Base-by-base conservation (phyloP, 2,888 invertebrate species). In the Andrena praecox region DNA sequence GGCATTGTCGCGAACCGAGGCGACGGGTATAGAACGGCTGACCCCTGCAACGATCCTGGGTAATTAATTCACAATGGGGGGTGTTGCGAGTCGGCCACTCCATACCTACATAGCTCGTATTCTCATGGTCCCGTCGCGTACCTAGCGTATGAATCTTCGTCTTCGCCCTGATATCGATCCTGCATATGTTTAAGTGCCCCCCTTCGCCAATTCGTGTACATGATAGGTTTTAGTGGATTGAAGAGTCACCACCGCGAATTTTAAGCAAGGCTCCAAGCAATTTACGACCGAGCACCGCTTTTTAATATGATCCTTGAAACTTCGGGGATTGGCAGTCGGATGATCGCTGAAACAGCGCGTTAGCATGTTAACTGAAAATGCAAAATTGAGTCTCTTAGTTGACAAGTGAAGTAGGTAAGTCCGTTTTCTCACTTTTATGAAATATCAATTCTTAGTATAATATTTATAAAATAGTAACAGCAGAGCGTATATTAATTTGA, bases 61-160 rank as follows among this genome's bases (percentile, higher is more conserved):
- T 91, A 92, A 93, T 93, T 92, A 92, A 92, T 92, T 92, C 91
- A 90, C 92, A 89, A 90, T 91, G 89, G 91, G 89, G 91, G 90
- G 90, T 90, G 90, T 87, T 89, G 85, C 60, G 74, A 71, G 80
- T 68, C 79, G 80, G 62, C 54, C 78, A 72, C 79, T 77, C 50
- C 62, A 64, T 79, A 70, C 20, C 56, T 54, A 42, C 42, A 42
- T 42, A 48, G 16, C 74, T 63, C 68, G 74, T 81, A 77, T 79
- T 72, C 78, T 79, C 68, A 73, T 69, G 60, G 68, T 73, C 70
- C n/a, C 81, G 56, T 64, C 29, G 54, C 75, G 66, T 76, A 82
- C 62, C 80, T 54, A 66, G 48, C 35, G 54, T 82, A 82, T 59
- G 82, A 73, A 80, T 80, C 76, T 82, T 81, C 69, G 73, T 72